Conservation (phyloP, 2,797 vertebrate genomes). For the Trichosurus vulpecula region DNA sequence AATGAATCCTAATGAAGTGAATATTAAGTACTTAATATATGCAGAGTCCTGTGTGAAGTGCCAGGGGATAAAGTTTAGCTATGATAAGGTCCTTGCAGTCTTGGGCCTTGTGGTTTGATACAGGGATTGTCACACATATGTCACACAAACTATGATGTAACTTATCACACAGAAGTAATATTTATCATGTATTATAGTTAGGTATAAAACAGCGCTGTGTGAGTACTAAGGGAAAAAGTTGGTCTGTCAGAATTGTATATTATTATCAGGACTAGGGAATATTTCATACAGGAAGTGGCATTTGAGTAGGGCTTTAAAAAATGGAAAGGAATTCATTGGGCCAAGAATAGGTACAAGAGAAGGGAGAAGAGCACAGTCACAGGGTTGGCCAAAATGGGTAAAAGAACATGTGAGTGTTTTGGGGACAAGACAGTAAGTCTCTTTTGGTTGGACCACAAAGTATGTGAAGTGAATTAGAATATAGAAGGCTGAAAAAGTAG, state of each 20-base stretch:
- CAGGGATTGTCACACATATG: background rate
- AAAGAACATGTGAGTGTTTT: background rate
- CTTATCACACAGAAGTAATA: background rate
- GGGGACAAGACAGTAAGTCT: background rate
- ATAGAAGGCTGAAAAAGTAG: background rate
- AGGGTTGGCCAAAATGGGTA: background rate
- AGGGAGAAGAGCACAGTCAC: background rate
- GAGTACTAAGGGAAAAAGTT: background rate
- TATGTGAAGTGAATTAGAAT: background rate
- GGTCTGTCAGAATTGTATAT: background rate
- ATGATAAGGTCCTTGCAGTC: background rate
- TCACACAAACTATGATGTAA: background rate
- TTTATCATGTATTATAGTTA: background rate
- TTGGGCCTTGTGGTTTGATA: background rate
- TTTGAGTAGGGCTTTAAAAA: background rate
- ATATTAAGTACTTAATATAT: background rate
- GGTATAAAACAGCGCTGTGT: background rate
- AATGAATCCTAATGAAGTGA: background rate
- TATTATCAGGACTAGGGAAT: background rate
- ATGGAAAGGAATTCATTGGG: background rate
- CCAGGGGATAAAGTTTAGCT: background rate
- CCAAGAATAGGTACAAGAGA: background rate
- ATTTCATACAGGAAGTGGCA: background rate
- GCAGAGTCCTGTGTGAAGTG: background rate
- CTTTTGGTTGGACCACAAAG: background rate